These are phyloP conservation scores for Mormyrops attenuatus DNA, from an alignment of 2,797 vertebrate species.

Conservation along the genomic window DNA sequence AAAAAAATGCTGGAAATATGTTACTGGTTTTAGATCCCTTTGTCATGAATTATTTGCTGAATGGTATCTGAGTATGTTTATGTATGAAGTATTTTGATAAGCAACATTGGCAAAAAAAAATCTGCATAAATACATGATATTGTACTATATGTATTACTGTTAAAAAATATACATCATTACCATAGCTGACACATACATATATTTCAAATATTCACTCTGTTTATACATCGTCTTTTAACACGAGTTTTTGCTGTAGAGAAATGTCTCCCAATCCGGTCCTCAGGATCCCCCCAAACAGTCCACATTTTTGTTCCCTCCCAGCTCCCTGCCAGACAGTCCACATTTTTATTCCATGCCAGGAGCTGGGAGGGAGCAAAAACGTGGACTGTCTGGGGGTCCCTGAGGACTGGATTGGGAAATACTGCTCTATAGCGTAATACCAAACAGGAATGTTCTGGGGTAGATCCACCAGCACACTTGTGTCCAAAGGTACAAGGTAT, in stretches of 20 bases:
- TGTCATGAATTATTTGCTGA: neutral
- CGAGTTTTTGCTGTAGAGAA: neutral
- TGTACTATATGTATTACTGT: conserved; percentile 4
- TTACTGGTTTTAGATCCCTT: neutral
- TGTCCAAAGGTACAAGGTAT: neutral
- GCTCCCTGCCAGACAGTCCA: neutral
- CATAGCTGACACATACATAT: neutral
- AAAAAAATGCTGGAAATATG: neutral
- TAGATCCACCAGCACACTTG: neutral
- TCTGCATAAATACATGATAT: neutral
- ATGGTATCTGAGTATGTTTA: neutral
- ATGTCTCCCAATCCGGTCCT: neutral
- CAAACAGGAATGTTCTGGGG: neutral
- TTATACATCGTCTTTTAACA: neutral
- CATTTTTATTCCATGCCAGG: neutral
- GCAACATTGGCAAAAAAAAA: neutral
- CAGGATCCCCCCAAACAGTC: neutral
- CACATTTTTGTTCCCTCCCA: neutral
- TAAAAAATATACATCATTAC: conserved; percentile 8
- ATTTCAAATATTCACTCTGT: conserved; percentile 4
- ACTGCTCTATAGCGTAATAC: neutral
- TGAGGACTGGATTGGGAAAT: neutral
- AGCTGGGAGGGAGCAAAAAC: too few species aligned
- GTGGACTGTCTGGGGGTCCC: neutral
- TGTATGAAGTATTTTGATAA: neutral